Conservation (phyloP, 2,888 invertebrate genomes). For the Vannuccia rotundouncinata region DNA sequence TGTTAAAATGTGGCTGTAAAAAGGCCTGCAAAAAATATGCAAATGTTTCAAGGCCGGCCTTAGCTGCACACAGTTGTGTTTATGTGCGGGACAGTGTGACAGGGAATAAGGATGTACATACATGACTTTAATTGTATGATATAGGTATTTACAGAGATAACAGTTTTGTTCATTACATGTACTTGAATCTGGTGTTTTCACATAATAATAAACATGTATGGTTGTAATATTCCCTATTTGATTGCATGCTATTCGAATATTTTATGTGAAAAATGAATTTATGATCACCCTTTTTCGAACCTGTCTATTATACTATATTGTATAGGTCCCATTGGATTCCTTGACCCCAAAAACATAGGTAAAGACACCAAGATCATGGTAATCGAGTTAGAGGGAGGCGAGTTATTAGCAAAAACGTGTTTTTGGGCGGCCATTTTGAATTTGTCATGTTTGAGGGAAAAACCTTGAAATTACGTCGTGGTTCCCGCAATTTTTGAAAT, state of each 20-base stretch:
- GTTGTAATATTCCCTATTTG: neutral
- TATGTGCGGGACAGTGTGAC: neutral
- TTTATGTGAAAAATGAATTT: neutral
- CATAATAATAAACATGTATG: neutral
- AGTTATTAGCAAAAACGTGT: neutral
- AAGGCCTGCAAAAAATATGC: constrained; percentile 12
- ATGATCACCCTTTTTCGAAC: neutral
- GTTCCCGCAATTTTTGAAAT: neutral
- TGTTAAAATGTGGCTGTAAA: constrained; percentile 25
- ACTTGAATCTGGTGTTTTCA: neutral
- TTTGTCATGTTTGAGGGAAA: neutral
- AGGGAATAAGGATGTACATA: neutral
- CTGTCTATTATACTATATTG: neutral
- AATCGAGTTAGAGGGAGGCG: neutral
- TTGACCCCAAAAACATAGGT: neutral
- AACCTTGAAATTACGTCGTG: neutral
- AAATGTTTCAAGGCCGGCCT: constrained; percentile 33
- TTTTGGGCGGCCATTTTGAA: neutral
- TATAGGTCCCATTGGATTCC: neutral
- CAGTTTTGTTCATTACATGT: neutral
- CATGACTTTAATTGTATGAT: neutral
- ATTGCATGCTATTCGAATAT: neutral
- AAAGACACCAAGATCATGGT: neutral
- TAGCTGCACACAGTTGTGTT: constrained; percentile 29
- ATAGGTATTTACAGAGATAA: neutral